phyloP scores from a whole-genome alignment of 2,888 invertebrate species.

The Electrophaes corylata region DNA sequence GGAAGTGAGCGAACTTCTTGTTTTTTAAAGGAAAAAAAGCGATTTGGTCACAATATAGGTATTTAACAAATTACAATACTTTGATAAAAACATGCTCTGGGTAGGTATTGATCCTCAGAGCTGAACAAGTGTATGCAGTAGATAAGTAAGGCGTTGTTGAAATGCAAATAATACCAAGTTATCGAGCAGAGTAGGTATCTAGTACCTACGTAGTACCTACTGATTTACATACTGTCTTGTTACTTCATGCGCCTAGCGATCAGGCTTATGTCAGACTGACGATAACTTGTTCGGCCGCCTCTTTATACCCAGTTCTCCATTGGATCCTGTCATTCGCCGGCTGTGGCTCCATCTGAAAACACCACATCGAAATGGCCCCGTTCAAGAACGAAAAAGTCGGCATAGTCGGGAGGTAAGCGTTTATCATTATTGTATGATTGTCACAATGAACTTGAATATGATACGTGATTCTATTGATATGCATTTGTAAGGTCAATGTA shows the following conservation, averaged over 20 bases:
- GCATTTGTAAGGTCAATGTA: constrained; percentile 9
- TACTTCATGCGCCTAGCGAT: not conserved
- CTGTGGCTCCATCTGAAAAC: constrained; percentile 43
- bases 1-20: too few relatives aligned
- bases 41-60: too few relatives aligned
- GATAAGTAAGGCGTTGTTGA: too few relatives aligned
- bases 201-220: too few relatives aligned
- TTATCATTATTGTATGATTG: not conserved
- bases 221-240: not conserved
- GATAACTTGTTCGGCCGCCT: constrained; percentile 51
- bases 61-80: too few relatives aligned
- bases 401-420: constrained; percentile 89
- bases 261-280: constrained; percentile 9
- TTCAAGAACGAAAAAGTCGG: constrained; percentile 87
- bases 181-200: too few relatives aligned
- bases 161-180: too few relatives aligned
- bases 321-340: constrained; percentile 51
- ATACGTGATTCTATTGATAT: not conserved
- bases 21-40: too few relatives aligned
- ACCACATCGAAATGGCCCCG: constrained; percentile 56
- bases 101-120: not conserved
- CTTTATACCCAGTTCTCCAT: constrained; percentile 44
- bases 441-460: constrained; percentile 15
- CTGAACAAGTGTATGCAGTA: too few relatives aligned
- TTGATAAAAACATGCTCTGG: not conserved